These are phyloP conservation scores for Sarcophaga caerulescens DNA, from an alignment of 2,888 invertebrate species.

Conservation along the genomic window DNA sequence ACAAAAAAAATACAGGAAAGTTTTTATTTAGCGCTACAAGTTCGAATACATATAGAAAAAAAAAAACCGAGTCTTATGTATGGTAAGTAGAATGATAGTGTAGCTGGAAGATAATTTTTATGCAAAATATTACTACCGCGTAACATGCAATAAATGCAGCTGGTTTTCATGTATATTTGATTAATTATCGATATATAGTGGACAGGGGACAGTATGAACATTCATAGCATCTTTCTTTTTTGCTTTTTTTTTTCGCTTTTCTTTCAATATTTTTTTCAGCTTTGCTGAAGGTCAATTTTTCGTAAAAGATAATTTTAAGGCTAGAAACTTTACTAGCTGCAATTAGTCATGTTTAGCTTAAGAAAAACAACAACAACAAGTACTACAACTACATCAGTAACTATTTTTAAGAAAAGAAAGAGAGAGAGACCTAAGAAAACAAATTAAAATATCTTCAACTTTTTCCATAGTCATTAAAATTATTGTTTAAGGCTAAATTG, in stretches of 20 bases:
- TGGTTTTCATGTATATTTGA: conserved; percentile 64
- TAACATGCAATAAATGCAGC: conserved; percentile 64
- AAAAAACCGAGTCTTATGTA: neutral
- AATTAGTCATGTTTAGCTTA: conserved; percentile 57
- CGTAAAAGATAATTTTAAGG: conserved; percentile 48
- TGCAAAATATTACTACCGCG: conserved; percentile 61
- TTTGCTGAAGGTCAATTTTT: conserved; percentile 61
- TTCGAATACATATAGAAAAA: neutral
- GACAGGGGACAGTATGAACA: conserved; percentile 50
- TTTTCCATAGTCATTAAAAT: conserved; percentile 53
- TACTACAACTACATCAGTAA: neutral
- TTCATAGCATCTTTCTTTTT: conserved; percentile 25
- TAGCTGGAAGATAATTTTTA: conserved; percentile 59
- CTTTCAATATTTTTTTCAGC: neutral
- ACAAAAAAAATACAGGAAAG: too few relatives aligned
- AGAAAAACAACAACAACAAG: conserved; percentile 41
- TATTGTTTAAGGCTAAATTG: conserved; percentile 64
- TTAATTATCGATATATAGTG: conserved; percentile 62
- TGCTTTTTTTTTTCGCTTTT: neutral
- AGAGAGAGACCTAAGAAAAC: neutral
- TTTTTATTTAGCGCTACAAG: neutral
- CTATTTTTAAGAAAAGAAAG: neutral
- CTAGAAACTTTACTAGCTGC: conserved; percentile 50
- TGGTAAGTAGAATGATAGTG: neutral
- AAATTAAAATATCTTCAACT: conserved; percentile 13